Conservation (phyloP, 2,797 vertebrate species). For the Harpagifer antarcticus region DNA sequence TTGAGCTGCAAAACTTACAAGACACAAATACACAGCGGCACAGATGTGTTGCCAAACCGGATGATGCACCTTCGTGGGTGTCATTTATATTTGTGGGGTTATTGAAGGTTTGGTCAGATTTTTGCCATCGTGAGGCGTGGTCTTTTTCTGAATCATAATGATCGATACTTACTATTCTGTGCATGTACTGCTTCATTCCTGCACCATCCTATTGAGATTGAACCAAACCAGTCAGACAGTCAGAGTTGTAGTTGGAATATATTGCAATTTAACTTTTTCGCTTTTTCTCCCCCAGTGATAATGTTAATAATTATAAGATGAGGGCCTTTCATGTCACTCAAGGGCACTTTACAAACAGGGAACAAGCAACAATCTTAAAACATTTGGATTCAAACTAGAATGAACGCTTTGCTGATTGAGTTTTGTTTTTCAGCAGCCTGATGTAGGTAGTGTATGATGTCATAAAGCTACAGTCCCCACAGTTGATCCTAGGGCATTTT, state of each 20-base stretch:
- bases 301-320: neutral
- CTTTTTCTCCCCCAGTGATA: neutral
- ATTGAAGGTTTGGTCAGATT: neutral
- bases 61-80: neutral
- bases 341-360: neutral
- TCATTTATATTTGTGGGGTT: neutral
- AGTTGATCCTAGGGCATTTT: neutral
- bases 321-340: neutral
- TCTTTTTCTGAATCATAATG: constrained; percentile 2
- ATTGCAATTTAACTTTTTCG: neutral
- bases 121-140: neutral
- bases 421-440: neutral
- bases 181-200: neutral
- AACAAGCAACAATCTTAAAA: neutral
- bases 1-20: constrained; percentile 11
- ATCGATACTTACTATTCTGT: neutral
- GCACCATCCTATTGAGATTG: neutral
- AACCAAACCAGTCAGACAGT: neutral
- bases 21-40: neutral
- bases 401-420: neutral
- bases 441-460: constrained; percentile 7
- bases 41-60: neutral
- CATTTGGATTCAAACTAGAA: neutral
- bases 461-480: neutral
- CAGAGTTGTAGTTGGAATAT: neutral